These are phyloP conservation scores for Cantharis nigra DNA, from an alignment of 2,888 invertebrate genomes.

Conservation along the genomic window DNA sequence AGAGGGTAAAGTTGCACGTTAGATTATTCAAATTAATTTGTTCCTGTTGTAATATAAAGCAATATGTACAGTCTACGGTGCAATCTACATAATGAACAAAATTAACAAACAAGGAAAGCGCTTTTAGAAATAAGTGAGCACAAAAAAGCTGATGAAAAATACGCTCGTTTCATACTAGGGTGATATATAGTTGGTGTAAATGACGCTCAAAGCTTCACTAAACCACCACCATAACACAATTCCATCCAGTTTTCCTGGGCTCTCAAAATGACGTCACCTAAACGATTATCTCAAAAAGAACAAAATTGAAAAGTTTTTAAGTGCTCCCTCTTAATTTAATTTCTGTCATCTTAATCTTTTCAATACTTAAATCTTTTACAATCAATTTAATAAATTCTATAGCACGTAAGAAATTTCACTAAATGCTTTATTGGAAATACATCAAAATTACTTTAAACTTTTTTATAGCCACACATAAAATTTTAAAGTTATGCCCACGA, in stretches of 20 bases:
- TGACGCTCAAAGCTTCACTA: slow-evolving; percentile 43
- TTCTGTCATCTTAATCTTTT: slow-evolving; percentile 30
- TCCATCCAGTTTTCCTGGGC: slow-evolving; percentile 6
- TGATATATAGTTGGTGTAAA: slow-evolving; percentile 46
- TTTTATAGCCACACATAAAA: slow-evolving; percentile 7
- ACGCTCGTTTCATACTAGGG: slow-evolving; percentile 39
- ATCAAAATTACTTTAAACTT: slow-evolving; percentile 4
- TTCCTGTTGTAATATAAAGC: slow-evolving; percentile 19
- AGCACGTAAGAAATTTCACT: background rate
- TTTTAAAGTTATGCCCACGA: slow-evolving; percentile 5
- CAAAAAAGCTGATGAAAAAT: slow-evolving; percentile 42
- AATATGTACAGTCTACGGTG: slow-evolving; percentile 25
- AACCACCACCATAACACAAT: slow-evolving; percentile 26
- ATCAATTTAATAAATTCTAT: slow-evolving; percentile 10
- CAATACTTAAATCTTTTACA: slow-evolving; percentile 6
- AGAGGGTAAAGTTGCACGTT: slow-evolving; percentile 2
- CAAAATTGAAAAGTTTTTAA: background rate
- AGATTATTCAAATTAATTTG: slow-evolving; percentile 24
- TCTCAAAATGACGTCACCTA: slow-evolving; percentile 33
- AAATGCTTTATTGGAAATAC: background rate
- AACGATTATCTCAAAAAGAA: slow-evolving; percentile 34
- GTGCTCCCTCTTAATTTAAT: slow-evolving; percentile 36
- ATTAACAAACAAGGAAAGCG: slow-evolving; percentile 20
- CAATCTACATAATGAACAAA: slow-evolving; percentile 24
- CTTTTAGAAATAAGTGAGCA: slow-evolving; percentile 16